Percentiles rank a stretch among this genome's conserved stretches.
Conservation (phyloP, 2,888 invertebrate species). For the Trisateles emortualis region DNA sequence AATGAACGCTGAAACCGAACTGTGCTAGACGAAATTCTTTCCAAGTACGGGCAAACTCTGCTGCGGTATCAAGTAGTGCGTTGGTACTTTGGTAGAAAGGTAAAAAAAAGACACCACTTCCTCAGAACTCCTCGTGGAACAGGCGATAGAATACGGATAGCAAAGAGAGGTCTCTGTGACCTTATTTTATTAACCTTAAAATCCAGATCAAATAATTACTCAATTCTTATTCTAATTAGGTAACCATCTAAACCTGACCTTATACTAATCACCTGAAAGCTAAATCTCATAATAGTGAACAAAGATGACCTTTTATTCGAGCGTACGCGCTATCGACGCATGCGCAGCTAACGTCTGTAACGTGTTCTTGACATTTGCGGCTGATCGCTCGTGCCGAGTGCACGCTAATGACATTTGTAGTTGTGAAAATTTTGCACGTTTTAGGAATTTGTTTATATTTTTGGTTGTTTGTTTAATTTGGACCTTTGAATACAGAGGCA, state of each 20-base stretch:
- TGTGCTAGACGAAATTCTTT: too few species aligned
- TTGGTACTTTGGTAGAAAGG: too few species aligned
- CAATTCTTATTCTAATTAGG: neutral
- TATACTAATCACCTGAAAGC: conserved; percentile 16
- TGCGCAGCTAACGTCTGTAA: conserved; percentile 25
- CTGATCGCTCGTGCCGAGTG: conserved; percentile 15
- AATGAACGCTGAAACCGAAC: too few species aligned
- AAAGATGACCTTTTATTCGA: conserved; percentile 52
- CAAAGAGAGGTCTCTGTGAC: too few species aligned
- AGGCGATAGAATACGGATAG: too few species aligned
- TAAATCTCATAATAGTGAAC: conserved; percentile 34
- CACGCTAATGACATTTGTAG: conserved; percentile 23
- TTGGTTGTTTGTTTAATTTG: conserved; percentile 15
- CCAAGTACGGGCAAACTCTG: too few species aligned
- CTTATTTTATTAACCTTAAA: neutral
- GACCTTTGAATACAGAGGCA: too few species aligned
- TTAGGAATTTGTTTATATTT: conserved; percentile 5
- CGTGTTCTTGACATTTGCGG: conserved; percentile 55
- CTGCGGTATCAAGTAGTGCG: too few species aligned
- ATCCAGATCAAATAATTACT: neutral
- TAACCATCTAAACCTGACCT: conserved; percentile 26
- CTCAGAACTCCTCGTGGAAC: too few species aligned
- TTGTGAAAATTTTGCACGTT: conserved; percentile 15
- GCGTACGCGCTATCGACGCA: conserved; percentile 32
- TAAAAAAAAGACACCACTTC: too few species aligned